Percentiles rank a stretch among this genome's conserved stretches.
These are phyloP conservation scores for Macroteleia sp. DNA, from an alignment of 2,888 invertebrate species.

Conservation along the genomic window DNA sequence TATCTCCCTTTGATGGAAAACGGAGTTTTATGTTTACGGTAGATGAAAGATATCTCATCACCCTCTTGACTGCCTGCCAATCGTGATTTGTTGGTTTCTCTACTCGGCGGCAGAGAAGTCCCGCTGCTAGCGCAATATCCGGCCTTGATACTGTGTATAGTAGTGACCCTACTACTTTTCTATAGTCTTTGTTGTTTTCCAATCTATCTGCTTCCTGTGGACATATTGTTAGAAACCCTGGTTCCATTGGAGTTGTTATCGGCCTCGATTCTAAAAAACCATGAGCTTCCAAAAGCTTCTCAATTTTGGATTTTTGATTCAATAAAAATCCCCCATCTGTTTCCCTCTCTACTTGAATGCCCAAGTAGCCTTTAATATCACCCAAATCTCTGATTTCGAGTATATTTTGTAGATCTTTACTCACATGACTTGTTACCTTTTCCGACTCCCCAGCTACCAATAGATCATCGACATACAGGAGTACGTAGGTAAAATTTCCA, in stretches of 20 bases:
- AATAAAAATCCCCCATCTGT: not conserved
- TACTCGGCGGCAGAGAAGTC: slow-evolving; percentile 6
- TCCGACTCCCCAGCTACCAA: slow-evolving; percentile 48
- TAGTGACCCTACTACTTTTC: slow-evolving; percentile 21
- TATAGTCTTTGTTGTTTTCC: slow-evolving; percentile 16
- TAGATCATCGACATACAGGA: slow-evolving; percentile 64
- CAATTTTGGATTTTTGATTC: not conserved
- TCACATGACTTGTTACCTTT: slow-evolving; percentile 1
- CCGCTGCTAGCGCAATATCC: slow-evolving; percentile 32
- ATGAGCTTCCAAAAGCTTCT: slow-evolving; percentile 34
- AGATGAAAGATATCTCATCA: slow-evolving; percentile 43
- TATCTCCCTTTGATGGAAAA: not conserved
- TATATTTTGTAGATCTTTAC: slow-evolving; percentile 16
- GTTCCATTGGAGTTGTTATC: slow-evolving; percentile 49
- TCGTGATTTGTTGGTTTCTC: slow-evolving; percentile 9
- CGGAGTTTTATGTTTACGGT: not conserved
- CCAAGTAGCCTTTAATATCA: not conserved
- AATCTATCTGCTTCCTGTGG: not conserved
- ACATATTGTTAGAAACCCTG: slow-evolving; percentile 10
- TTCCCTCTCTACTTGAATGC: not conserved
- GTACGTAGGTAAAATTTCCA: slow-evolving; percentile 27
- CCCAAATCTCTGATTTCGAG: slow-evolving; percentile 2
- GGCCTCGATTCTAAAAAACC: slow-evolving; percentile 36
- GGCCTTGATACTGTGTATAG: slow-evolving; percentile 40
- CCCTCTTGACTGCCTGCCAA: slow-evolving; percentile 47